A percentile compares a stretch with the other conserved stretches of the same genome.
Evolutionary conservation across 2,888 invertebrate genomes (phyloP).

Genomic region (Ormyrus pomaceus): DNA sequence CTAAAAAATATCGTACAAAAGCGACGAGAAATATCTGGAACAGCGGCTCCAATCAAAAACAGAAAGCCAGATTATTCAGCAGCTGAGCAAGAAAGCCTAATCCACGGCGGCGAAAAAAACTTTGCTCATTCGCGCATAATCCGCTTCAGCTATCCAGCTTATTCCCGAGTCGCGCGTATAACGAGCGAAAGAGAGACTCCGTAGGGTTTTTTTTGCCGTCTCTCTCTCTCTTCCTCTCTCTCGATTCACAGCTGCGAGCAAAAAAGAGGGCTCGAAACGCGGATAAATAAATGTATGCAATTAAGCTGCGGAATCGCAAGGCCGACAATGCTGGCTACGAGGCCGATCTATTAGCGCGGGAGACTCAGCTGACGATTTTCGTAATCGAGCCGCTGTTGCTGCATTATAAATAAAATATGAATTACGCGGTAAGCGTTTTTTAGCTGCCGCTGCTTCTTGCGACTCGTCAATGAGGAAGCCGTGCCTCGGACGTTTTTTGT

Average conservation of each 20-base stretch:
- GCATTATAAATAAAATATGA: constrained; percentile 54
- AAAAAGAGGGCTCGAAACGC: constrained; percentile 4
- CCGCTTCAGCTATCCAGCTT: constrained; percentile 10
- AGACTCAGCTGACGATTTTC: background rate
- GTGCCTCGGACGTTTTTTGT: background rate
- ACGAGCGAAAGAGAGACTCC: background rate
- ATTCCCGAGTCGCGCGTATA: background rate
- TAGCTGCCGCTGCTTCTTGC: background rate
- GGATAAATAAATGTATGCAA: constrained; percentile 57
- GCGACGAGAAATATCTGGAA: too few species aligned
- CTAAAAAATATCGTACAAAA: too few species aligned
- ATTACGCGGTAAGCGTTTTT: constrained; percentile 34
- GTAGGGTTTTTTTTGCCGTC: too few species aligned
- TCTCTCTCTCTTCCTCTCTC: background rate
- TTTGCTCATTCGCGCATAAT: background rate
- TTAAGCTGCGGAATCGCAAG: constrained; percentile 29
- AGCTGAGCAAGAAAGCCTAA: too few species aligned
- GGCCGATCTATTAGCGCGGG: constrained; percentile 29
- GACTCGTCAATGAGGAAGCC: background rate
- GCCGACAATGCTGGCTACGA: background rate
- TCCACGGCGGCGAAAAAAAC: background rate
- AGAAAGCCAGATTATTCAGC: too few species aligned
- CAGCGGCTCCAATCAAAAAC: too few species aligned
- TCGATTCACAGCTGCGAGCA: background rate
- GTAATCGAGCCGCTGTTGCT: constrained; percentile 4